These are phyloP conservation scores for Cherax quadricarinatus DNA, from an alignment of 1,140 invertebrate genomes.

Conservation along the genomic window DNA sequence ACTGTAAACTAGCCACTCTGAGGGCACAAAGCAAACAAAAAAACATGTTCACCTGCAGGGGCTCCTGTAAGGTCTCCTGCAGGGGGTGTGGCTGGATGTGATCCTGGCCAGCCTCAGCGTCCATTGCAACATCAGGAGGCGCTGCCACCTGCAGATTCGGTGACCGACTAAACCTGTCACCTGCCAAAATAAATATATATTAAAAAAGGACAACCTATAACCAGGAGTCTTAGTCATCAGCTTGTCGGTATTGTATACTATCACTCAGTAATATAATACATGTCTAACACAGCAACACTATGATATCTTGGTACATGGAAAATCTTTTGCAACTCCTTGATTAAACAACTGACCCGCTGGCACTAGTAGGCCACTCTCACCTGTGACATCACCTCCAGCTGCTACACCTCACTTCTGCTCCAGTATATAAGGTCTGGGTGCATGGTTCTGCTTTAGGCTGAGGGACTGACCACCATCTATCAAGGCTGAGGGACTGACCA, in stretches of 20 bases:
- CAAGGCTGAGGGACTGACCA: too few relatives aligned
- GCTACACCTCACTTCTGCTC: too few relatives aligned
- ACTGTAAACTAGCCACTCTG: too few relatives aligned
- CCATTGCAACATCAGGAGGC: conserved; percentile 7
- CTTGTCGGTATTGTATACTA: too few relatives aligned
- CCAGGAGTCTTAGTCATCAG: background rate
- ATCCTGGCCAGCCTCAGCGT: background rate
- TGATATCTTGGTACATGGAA: too few relatives aligned
- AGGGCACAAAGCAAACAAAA: too few relatives aligned
- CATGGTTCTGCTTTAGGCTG: background rate
- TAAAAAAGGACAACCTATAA: background rate
- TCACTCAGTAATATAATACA: too few relatives aligned
- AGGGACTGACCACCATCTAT: too few relatives aligned
- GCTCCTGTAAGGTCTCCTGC: background rate
- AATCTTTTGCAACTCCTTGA: background rate
- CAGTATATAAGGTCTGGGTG: background rate
- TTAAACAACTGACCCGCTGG: background rate
- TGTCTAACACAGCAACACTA: too few relatives aligned
- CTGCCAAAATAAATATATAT: background rate
- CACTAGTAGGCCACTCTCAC: background rate
- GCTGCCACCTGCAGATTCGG: conserved; percentile 29
- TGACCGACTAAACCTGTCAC: conserved; percentile 9
- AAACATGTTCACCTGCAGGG: background rate
- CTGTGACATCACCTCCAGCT: too few relatives aligned
- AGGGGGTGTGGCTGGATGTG: background rate